Percentiles rank a stretch among this genome's conserved stretches.
These are phyloP conservation scores for Dioctria rufipes DNA, from an alignment of 2,888 invertebrate species.

Conservation along the genomic window DNA sequence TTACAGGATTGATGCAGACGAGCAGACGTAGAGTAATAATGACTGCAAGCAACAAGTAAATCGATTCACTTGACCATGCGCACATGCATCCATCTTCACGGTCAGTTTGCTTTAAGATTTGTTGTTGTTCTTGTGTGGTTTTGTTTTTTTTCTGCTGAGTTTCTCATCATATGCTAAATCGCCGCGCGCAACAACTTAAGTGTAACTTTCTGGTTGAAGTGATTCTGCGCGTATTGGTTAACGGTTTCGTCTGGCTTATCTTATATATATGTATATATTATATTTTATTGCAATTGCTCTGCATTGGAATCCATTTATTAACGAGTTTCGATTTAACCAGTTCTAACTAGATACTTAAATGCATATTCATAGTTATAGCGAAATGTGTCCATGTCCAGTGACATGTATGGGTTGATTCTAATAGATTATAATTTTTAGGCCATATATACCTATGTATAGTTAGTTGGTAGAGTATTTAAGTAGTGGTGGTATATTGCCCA, in stretches of 20 bases:
- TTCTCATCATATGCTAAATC: slow-evolving; percentile 5
- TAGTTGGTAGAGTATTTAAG: not conserved
- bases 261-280: not conserved
- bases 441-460: not conserved
- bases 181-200: not conserved
- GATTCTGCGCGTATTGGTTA: slow-evolving; percentile 26
- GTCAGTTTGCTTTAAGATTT: slow-evolving; percentile 42
- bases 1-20: not conserved
- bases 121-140: too few species aligned
- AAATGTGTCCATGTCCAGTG: too few species aligned
- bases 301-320: slow-evolving; percentile 30
- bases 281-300: slow-evolving; percentile 25
- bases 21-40: not conserved
- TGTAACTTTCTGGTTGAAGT: slow-evolving; percentile 54
- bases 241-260: slow-evolving; percentile 54
- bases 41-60: not conserved
- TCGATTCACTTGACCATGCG: slow-evolving; percentile 16
- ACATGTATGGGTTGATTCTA: not conserved
- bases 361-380: too few species aligned
- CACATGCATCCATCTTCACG: slow-evolving; percentile 31
- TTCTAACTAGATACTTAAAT: not conserved
- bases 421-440: too few species aligned
- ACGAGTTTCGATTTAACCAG: slow-evolving; percentile 48
- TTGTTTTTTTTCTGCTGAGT: slow-evolving; percentile 31
- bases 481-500: not conserved